Percentiles rank a stretch among this genome's conserved stretches.
Conservation (phyloP, 1,140 invertebrate genomes). For the Drosophila leontia region DNA sequence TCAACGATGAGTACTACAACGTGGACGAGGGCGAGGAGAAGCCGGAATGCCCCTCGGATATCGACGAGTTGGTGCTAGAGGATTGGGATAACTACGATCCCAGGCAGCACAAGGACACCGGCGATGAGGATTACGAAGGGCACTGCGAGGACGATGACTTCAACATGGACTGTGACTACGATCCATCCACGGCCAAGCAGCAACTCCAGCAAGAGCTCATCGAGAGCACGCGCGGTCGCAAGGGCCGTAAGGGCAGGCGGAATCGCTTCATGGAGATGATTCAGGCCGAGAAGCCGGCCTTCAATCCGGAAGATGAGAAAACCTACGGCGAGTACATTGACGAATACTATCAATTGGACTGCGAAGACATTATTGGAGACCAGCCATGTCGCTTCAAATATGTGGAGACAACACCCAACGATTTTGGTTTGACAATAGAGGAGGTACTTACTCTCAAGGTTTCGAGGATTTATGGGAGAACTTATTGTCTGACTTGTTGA, state of each 20-base stretch:
- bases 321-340: constrained; percentile 95
- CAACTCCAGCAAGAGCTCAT: constrained; percentile 87
- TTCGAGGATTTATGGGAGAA: not conserved
- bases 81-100: constrained; percentile 91
- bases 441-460: constrained; percentile 87
- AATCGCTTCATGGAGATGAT: constrained; percentile 90
- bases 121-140: constrained; percentile 59
- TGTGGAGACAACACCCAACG: constrained; percentile 93
- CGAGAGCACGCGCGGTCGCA: constrained; percentile 87
- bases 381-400: constrained; percentile 97
- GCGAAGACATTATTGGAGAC: constrained; percentile 97
- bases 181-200: constrained; percentile 86
- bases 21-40: constrained; percentile 90
- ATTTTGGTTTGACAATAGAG: constrained; percentile 95
- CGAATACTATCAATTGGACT: constrained; percentile 97
- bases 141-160: constrained; percentile 93
- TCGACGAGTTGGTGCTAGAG: constrained; percentile 90
- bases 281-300: constrained; percentile 91
- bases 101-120: constrained; percentile 42
- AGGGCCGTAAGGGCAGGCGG: constrained; percentile 87
- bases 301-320: constrained; percentile 91
- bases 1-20: constrained; percentile 94
- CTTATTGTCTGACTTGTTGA: not conserved
- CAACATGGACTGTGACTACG: constrained; percentile 95
- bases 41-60: constrained; percentile 91